Base-by-base conservation (phyloP, 2,888 invertebrate species). In the Strigamia crassipes region DNA sequence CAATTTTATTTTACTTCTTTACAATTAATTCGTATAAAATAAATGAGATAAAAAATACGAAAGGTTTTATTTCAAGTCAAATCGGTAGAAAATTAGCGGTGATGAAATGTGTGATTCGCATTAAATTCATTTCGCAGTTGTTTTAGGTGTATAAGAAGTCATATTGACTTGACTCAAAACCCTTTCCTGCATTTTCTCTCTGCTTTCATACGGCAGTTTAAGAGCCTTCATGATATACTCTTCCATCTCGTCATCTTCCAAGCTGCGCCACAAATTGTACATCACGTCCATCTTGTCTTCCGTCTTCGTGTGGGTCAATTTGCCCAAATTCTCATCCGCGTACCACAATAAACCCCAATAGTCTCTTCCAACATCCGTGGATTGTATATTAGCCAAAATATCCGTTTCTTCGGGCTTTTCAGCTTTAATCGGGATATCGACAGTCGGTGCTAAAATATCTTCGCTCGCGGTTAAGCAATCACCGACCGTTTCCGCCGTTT, bases 201-300 rank as follows among this genome's bases (percentile, higher is more conserved):
- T 73, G 5, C 6, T 27, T 73, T 31, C 73, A 1, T 73, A 10
- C 0, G 18, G 15, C n/a, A 56, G 1, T 56, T 56, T 18, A 6
- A 18, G n/a, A 56, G 56, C 56, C 4, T n/a, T 73, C 9, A 31
- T 27, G 0, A 73, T 13, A 13, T 73, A 73, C 23, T 12, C 73
- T 8, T 73, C 73, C n/a, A 8, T 27, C 31, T 73, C 73, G n/a
- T 73, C 9, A 73, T 73, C 73, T 31, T 73, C 73, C 31, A 73
- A 73, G 27, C 73, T 73, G 2, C 31, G 27, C 73, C 73, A 73
- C 73, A 73, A 73, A 31, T 73, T 73, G 12, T 23, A 23, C 23
- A 73, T 73, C 27, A 73, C 73, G 13, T 31, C 31, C 73, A 73
- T 73, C 13, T 73, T 73, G 4, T 27, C 73, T n/a, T 73, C 73